Evolutionary conservation across 2,113 vertebrate genomes (phyloP).

Genomic region (Noctilio leporinus): DNA sequence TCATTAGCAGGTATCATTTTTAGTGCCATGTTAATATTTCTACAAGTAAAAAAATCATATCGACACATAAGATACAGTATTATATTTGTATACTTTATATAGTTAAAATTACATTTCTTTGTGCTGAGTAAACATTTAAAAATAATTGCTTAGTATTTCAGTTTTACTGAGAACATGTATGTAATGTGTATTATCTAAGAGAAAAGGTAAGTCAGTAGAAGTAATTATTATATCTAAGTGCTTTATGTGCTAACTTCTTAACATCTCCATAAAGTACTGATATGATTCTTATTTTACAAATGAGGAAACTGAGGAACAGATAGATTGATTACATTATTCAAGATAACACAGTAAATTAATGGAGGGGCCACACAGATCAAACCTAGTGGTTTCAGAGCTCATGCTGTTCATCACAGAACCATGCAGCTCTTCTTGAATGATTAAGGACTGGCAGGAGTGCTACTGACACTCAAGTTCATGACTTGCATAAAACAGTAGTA

Average conservation of each 20-base stretch:
- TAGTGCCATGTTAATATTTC: background rate
- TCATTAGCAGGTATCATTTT: background rate
- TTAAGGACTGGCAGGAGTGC: background rate
- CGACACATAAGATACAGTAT: background rate
- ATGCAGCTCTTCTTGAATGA: background rate
- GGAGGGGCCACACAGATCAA: background rate
- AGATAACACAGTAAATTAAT: background rate
- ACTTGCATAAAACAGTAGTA: background rate
- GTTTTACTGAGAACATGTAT: background rate
- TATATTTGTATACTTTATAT: background rate
- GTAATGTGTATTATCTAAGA: background rate
- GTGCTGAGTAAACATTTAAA: background rate
- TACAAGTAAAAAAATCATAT: background rate
- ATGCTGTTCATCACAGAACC: fast-evolving
- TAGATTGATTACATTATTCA: background rate
- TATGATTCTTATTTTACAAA: background rate
- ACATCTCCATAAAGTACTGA: background rate
- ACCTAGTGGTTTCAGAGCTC: background rate
- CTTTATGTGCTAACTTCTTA: background rate
- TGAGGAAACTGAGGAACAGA: background rate
- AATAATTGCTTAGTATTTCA: background rate
- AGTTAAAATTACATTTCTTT: background rate
- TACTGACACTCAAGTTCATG: background rate
- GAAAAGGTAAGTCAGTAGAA: background rate
- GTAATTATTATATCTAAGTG: background rate